Evolutionary conservation across 2,888 invertebrate species (phyloP), one percentile per base, ranked within the genome.

Genomic region (Zonitis immaculata): DNA sequence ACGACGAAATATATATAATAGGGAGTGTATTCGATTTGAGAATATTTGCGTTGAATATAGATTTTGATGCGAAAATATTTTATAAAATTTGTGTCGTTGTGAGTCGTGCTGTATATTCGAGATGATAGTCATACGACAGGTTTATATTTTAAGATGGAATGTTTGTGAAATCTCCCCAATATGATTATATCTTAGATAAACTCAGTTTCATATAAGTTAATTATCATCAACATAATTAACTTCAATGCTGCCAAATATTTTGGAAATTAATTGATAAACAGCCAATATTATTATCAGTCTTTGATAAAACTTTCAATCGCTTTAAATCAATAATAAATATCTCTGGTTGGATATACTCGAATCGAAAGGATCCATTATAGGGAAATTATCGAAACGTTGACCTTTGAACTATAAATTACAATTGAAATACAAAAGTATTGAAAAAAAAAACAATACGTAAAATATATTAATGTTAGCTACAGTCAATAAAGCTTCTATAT

Each of bases 401-500:
- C 52, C 48, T 7, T 16, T 26, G 11, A 7, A 35, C 18, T 47
- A 50, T 56, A 53, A 51, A 58, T 58, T 58, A 53, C 55, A 53
- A 58, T 58, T 58, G 53, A 53, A 58, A n/a, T n/a, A 53, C 28
- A 30, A n/a, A 30, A 45, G 53, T 53, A 53, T n/a, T n/a, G n/a
- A n/a, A n/a, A n/a, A n/a, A 58, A 56, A 58, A 56, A 56, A 51
- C 51, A 49, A 51, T 56, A 52, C 56, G 53, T 56, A 51, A 58
- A 56, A 56, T 54, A 58, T 48, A 26, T 47, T 48, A 55, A 58
- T 58, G 56, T 54, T 54, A 54, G 54, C 43, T 45, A 52, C 52
- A 54, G 57, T 54, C 55, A 58, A 58, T 58, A 56, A 56, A 54
- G 52, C 56, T 52, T 52, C 58, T 42, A 51, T 43, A n/a, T n/a